A percentile compares a stretch with the other conserved stretches of the same genome.
Conservation (phyloP, 2,888 invertebrate genomes). For the Drosophila nr. perissopoda region DNA sequence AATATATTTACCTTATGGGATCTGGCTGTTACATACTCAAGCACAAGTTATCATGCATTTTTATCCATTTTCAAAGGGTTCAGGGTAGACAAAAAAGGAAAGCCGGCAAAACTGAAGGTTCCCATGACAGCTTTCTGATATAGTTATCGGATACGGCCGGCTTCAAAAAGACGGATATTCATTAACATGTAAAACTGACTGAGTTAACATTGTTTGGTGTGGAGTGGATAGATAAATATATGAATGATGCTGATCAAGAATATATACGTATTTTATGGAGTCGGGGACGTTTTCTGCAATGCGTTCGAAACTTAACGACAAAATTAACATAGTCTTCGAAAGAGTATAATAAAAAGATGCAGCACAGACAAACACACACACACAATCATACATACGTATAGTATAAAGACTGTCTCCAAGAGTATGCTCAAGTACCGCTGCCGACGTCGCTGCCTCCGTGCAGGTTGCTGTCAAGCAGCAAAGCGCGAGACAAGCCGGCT, state of each 20-base stretch:
- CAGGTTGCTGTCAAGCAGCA: slow-evolving; percentile 48
- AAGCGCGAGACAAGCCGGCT: slow-evolving; percentile 67
- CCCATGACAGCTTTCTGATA: background rate
- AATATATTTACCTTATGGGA: background rate
- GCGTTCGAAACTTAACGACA: background rate
- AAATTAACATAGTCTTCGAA: background rate
- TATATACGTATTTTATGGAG: background rate
- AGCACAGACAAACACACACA: background rate
- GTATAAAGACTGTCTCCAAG: slow-evolving; percentile 62
- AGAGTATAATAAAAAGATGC: slow-evolving; percentile 3
- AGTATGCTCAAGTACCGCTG: slow-evolving; percentile 60
- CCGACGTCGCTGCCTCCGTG: slow-evolving; percentile 36
- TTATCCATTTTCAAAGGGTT: background rate
- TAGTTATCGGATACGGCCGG: background rate
- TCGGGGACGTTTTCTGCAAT: background rate
- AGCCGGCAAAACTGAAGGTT: background rate
- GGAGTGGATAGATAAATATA: background rate
- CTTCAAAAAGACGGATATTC: background rate
- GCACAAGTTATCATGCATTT: background rate
- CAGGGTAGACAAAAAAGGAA: background rate
- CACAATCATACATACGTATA: background rate
- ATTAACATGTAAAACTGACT: background rate
- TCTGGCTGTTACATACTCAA: background rate
- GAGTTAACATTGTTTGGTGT: background rate
- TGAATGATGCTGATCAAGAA: background rate